Evolutionary conservation across 2,113 vertebrate genomes (phyloP), one percentile per base, ranked within the genome.

Genomic region (Myanophis thanlyinensis): DNA sequence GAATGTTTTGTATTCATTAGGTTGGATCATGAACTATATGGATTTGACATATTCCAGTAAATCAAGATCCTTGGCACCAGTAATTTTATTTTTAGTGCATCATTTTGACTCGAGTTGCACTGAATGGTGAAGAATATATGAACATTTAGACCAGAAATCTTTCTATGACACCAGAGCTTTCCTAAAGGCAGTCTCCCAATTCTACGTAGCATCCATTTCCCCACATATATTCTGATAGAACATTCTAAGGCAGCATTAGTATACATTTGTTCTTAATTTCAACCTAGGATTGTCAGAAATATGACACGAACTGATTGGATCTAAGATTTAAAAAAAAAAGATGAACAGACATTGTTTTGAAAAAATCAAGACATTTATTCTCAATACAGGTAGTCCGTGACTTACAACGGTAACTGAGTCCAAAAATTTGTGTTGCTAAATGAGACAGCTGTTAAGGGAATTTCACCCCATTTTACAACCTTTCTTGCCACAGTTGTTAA

Each of bases 231-330:
- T 95, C 52, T 85, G 67, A 86, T 67, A 88, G 86, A 91, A 0
- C 1, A 18, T 91, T 94, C 40, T 25, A 18, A 73, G 91, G 80
- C 3, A 88, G 1, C 6, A 10, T 91, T 90, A 54, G 56, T 44
- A 25, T 27, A 59, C 8, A 27, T 47, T 96, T 94, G n/a, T 93
- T 90, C 12, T 47, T 92, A 93, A 48, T 92, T 52, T 89, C 23
- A 35, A 23, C 46, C 93, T 93, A 67, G 27, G 46, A 67, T 27
- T 49, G 89, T 20, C 89, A 48, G 91, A 90, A n/a, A 6, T 30
- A 89, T 85, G 80, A 91, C 56, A 73, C 93, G 91, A 11, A 80
- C 73, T 44, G 18, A 3, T 44, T 80, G 18, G 3, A 80, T 44
- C 18, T 44, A 80, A 80, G 30, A 35, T 67, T 35, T 54, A 30